These are phyloP conservation scores for Neosalanx taihuensis DNA, from an alignment of 2,797 vertebrate genomes.

Conservation along the genomic window DNA sequence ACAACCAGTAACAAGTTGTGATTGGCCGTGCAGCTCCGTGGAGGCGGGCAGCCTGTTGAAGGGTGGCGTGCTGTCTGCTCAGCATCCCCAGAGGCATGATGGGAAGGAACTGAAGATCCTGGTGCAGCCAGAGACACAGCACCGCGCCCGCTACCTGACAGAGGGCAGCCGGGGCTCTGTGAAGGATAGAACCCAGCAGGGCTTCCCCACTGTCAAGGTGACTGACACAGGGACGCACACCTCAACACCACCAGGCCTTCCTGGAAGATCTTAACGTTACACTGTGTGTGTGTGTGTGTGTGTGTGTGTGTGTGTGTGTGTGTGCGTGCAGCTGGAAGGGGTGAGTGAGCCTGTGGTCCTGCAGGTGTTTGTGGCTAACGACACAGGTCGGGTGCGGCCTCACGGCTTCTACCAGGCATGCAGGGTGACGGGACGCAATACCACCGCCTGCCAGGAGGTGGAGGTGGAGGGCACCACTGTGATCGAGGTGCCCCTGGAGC, in stretches of 20 bases:
- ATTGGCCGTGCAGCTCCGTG: slow-evolving; percentile 57
- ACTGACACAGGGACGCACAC: slow-evolving; percentile 8
- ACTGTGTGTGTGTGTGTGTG: slow-evolving; percentile 10
- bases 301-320: background rate
- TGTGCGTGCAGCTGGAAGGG: slow-evolving; percentile 83
- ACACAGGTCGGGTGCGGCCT: slow-evolving; percentile 93
- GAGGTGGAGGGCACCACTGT: slow-evolving; percentile 97
- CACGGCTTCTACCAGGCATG: slow-evolving; percentile 99
- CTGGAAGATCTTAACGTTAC: slow-evolving; percentile 9
- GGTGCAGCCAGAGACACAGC: slow-evolving; percentile 96
- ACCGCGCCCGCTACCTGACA: slow-evolving; percentile 95
- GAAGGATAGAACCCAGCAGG: slow-evolving; percentile 96
- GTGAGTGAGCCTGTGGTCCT: slow-evolving; percentile 90
- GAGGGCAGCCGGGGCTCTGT: slow-evolving; percentile 98
- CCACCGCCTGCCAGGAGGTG: slow-evolving; percentile 96
- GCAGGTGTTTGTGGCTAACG: slow-evolving; percentile 96
- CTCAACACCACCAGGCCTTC: too few relatives aligned
- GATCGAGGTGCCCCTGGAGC: slow-evolving; percentile 95
- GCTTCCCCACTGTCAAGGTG: slow-evolving; percentile 98
- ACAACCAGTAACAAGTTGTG: background rate
- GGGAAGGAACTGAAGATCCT: slow-evolving; percentile 98
- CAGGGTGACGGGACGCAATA: slow-evolving; percentile 95
- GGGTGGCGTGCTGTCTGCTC: slow-evolving; percentile 85
- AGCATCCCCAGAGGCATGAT: slow-evolving; percentile 90
- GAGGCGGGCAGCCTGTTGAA: slow-evolving; percentile 76